Percentiles rank a stretch among this genome's conserved stretches.
Conservation (phyloP, 2,888 invertebrate species). For the Cabera pusaria region DNA sequence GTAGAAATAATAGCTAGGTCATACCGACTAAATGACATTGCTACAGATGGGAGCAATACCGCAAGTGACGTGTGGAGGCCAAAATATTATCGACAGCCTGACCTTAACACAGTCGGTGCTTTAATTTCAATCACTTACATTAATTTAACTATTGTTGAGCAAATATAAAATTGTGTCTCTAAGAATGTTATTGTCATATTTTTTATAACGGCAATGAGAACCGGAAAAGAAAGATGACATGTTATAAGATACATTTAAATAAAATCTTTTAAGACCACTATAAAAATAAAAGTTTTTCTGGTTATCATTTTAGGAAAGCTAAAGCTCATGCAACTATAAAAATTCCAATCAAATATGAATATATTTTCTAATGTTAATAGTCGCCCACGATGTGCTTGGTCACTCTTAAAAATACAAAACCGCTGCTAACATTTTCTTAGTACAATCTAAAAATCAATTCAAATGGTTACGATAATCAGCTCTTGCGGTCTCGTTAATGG, state of each 20-base stretch:
- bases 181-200: constrained; percentile 7
- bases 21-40: constrained; percentile 48
- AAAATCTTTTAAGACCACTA: constrained; percentile 2
- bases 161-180: too few species aligned
- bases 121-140: constrained; percentile 48
- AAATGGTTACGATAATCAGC: constrained; percentile 7
- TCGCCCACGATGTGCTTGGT: constrained; percentile 33
- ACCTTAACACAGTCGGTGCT: constrained; percentile 51
- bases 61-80: constrained; percentile 58
- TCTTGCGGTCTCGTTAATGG: constrained; percentile 13
- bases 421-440: constrained; percentile 44
- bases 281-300: constrained; percentile 12
- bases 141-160: constrained; percentile 45
- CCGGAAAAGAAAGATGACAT: constrained; percentile 17
- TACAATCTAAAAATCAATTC: constrained; percentile 22
- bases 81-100: constrained; percentile 43
- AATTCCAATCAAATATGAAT: constrained; percentile 18
- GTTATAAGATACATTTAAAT: not conserved
- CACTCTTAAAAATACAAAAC: constrained; percentile 35
- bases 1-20: constrained; percentile 23
- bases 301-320: constrained; percentile 17
- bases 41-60: constrained; percentile 38
- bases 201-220: constrained; percentile 7
- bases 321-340: constrained; percentile 17
- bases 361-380: constrained; percentile 16